Percentiles rank a stretch among this genome's conserved stretches.
phyloP scores from a whole-genome alignment of 2,113 vertebrate genomes.

The Megalops atlanticus region DNA sequence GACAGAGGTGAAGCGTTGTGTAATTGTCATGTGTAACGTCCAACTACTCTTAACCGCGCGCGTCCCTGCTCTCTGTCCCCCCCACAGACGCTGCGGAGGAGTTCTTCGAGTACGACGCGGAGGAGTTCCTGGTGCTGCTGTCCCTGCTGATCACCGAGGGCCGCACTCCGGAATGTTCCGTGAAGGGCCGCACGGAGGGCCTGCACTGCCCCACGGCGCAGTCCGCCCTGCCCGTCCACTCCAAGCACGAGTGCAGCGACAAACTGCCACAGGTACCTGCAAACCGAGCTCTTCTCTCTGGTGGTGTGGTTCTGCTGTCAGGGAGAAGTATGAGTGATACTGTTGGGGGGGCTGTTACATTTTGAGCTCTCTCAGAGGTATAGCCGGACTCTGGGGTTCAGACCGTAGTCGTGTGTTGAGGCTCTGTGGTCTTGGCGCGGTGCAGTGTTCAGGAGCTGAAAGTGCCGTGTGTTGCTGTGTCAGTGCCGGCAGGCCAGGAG shows the following conservation, averaged over 20 bases:
- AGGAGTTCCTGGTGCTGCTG: slow-evolving; percentile 96
- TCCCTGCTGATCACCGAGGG: slow-evolving; percentile 96
- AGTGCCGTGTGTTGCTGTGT: slow-evolving; percentile 3
- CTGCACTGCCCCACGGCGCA: slow-evolving; percentile 94
- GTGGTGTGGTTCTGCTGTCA: too few species aligned
- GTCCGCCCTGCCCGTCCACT: slow-evolving; percentile 78
- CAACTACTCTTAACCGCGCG: not conserved
- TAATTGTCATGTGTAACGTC: too few species aligned
- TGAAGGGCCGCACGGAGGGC: slow-evolving; percentile 94
- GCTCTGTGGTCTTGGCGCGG: not conserved
- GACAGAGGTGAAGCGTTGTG: too few species aligned
- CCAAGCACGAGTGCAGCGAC: slow-evolving; percentile 93
- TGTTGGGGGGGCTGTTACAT: too few species aligned
- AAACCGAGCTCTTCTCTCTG: too few species aligned
- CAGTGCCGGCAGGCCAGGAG: slow-evolving; percentile 93
- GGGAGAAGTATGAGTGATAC: too few species aligned
- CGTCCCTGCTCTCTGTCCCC: slow-evolving; percentile 34
- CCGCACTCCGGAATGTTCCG: slow-evolving; percentile 89
- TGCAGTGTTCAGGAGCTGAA: not conserved
- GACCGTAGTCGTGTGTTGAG: not conserved
- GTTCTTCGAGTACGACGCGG: slow-evolving; percentile 95
- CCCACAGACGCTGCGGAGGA: slow-evolving; percentile 88
- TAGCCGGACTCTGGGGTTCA: not conserved
- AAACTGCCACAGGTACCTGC: slow-evolving; percentile 94
- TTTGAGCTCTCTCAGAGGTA: too few species aligned